Base-by-base conservation (phyloP, 2,113 vertebrate species). In the Aldabrachelys gigantea region DNA sequence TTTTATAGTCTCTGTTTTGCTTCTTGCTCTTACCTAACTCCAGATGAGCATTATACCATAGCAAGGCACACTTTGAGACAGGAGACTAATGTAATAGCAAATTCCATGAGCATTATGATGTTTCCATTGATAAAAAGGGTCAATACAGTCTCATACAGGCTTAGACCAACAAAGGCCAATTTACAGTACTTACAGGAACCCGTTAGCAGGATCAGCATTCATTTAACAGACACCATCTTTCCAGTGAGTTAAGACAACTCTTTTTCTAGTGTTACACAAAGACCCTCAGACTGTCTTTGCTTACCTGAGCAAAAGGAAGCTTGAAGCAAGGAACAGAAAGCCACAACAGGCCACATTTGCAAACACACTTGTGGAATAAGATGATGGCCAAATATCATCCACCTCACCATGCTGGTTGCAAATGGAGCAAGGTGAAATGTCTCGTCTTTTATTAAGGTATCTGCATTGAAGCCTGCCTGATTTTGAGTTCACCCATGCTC, bases 121-220 rank as follows among this genome's bases (percentile, higher is more conserved):
- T 92, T 95, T 94, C 94, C 95, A 97, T 90, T 76, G 87, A 96
- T 90, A 97, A 97, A 97, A 94, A 93, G 90, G 94, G 93, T 95
- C 93, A 92, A 12, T 2, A 1, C 44, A 78, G 88, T 47, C 24
- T 59, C 56, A 17, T 38, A 10, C 17, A 69, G n/a, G 19, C 94
- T 96, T 91, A 92, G 91, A 84, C 24, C 54, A 59, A 89, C 47
- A n/a, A 88, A 88, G 85, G 93, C 84, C 87, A 92, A 69, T 89
- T 95, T 88, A 27, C 8, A 38, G 49, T 47, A 87, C 41, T 4
- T 1, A 41, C 88, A 72, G 80, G 92, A 90, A 93, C 52, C 90
- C 62, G 12, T 10, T n/a, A 7, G 90, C 69, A 72, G 3, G 16
- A 69, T 38, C 93, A 80, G 29, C 7, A 0, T 0, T 35, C 50